Evolutionary conservation across 2,797 vertebrate genomes (phyloP).

Genomic region (Sebastes miniatus): DNA sequence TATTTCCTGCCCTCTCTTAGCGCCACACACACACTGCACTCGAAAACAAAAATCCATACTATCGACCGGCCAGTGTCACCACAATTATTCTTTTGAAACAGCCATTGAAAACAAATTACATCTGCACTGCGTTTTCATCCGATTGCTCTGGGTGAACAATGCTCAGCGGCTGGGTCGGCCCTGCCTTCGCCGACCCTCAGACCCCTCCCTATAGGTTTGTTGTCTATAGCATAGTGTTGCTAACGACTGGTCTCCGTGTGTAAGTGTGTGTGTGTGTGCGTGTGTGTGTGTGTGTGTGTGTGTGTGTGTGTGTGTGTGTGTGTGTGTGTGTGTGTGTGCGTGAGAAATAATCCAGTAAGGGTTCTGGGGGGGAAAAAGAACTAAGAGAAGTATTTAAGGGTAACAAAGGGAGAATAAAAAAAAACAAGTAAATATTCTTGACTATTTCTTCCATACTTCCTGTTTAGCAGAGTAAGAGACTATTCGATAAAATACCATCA

Average conservation of each 20-base stretch:
- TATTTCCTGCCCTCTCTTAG: conserved; percentile 97
- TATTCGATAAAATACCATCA: neutral
- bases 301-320: conserved; percentile 41
- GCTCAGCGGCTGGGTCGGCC: conserved; percentile 81
- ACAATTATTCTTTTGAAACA: conserved; percentile 99
- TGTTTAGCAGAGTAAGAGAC: neutral
- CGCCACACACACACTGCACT: conserved; percentile 98
- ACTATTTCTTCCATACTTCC: neutral
- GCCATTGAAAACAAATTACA: conserved; percentile 99
- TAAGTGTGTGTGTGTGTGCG: conserved; percentile 40
- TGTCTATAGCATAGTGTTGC: conserved; percentile 85
- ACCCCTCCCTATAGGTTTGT: conserved; percentile 71
- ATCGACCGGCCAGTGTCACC: conserved; percentile 99
- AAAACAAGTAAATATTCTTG: neutral
- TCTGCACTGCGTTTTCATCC: conserved; percentile 99
- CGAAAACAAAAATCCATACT: conserved; percentile 99
- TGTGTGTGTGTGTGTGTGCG: conserved; percentile 7
- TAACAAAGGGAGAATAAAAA: no score
- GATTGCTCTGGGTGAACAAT: conserved; percentile 96
- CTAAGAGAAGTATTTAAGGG: no score
- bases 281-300: conserved; percentile 40
- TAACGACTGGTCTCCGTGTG: conserved; percentile 75
- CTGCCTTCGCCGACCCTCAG: conserved; percentile 52
- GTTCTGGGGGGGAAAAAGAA: no score
- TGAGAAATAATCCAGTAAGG: no score